phyloP scores from a whole-genome alignment of 1,140 invertebrate species.

The Papilio xuthus region DNA sequence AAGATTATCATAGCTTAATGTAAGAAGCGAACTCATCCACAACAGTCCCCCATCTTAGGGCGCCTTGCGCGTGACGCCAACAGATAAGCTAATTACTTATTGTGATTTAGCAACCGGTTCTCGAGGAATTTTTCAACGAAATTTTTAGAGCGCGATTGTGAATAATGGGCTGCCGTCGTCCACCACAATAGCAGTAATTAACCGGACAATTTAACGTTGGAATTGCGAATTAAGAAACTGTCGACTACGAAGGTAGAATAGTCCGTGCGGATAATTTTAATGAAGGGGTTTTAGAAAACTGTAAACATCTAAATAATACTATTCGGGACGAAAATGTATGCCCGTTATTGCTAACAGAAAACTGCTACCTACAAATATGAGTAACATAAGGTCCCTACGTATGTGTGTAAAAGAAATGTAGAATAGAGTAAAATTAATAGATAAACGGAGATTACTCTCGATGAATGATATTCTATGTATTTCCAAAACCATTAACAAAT shows the following conservation, averaged over 20 bases:
- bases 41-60: constrained; percentile 39
- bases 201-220: constrained; percentile 77
- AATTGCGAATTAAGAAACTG: constrained; percentile 74
- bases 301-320: constrained; percentile 17
- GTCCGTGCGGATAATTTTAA: constrained; percentile 59
- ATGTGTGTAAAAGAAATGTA: not conserved
- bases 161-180: constrained; percentile 64
- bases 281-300: constrained; percentile 50
- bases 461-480: no score
- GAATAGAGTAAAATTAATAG: not conserved
- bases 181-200: constrained; percentile 71
- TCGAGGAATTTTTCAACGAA: constrained; percentile 60
- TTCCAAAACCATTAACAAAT: no score
- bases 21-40: constrained; percentile 55
- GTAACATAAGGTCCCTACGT: not conserved
- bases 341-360: not conserved
- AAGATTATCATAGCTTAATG: constrained; percentile 63
- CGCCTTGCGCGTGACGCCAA: constrained; percentile 57
- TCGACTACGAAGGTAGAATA: constrained; percentile 63
- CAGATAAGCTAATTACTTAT: constrained; percentile 75
- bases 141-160: constrained; percentile 59
- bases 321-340: not conserved
- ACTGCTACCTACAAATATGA: not conserved
- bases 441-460: not conserved
- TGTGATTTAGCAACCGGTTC: constrained; percentile 63